phyloP scores from a whole-genome alignment of 1,140 invertebrate genomes.

The Acyrthosiphon pisum region DNA sequence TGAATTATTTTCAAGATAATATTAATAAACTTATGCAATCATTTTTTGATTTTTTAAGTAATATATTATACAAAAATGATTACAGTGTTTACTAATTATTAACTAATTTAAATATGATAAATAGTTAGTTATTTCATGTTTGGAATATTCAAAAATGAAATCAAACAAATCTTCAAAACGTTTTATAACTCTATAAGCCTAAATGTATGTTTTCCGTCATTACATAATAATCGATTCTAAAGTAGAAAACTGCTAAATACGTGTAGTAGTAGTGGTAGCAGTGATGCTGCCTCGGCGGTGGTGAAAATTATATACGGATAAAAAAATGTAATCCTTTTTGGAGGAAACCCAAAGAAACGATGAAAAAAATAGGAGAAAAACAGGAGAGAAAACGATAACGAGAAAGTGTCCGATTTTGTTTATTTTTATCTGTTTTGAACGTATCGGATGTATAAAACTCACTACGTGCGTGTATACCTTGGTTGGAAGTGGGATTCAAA shows the following conservation, averaged over 20 bases:
- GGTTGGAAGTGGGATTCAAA: conserved; percentile 22
- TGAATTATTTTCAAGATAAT: background rate
- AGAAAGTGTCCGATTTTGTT: background rate
- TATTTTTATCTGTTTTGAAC: background rate
- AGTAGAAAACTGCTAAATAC: background rate
- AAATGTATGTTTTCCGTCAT: background rate
- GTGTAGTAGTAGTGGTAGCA: background rate
- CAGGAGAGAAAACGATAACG: background rate
- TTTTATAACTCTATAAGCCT: background rate
- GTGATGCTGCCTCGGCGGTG: background rate
- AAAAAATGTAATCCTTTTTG: conserved; percentile 22
- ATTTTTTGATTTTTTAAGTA: background rate
- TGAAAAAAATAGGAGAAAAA: background rate
- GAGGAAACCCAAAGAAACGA: background rate
- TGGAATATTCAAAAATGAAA: background rate
- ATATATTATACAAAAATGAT: background rate
- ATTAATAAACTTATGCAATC: background rate
- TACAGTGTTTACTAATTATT: background rate
- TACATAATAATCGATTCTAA: background rate
- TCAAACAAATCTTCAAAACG: background rate
- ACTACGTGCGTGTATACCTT: background rate
- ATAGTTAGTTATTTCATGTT: background rate
- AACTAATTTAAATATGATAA: background rate
- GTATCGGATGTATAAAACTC: background rate
- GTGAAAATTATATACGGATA: background rate